Evolutionary conservation across 23 tunicate species (phyloP), one percentile per base, ranked within the genome.

Genomic region (Oikopleura vanhoeffeni): DNA sequence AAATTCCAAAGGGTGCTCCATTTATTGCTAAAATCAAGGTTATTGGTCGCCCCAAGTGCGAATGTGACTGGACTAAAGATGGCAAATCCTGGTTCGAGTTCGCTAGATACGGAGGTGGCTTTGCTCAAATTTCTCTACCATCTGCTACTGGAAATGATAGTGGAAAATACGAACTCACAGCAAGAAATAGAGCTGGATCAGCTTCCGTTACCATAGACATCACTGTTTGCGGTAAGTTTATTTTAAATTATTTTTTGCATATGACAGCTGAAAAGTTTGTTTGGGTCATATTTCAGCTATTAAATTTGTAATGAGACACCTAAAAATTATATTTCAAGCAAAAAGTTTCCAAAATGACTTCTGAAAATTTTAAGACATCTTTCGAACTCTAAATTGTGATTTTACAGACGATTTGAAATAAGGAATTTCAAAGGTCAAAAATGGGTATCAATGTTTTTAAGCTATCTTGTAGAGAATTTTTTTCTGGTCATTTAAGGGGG

Each of bases 41-140:
- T 30, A 57, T 41, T 41, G 99, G 99, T 13, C 87, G 90, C 35
- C 99, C 99, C 0, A 88, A 85, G 76, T 94, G 96, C 0, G 88
- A 87, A 41, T 60, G 89, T 2, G 83, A 84, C 27, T 95, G 99
- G 99, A 40, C 76, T 40, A 91, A 88, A 76, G 89, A 86, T 67
- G 90, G 87, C 34, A 75, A 88, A 49, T 84, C 77, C 35, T 71
- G 79, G 79, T 71, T 28, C 38, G 79, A 71, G 35, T 30, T 18
- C 32, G 79, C 79, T 71, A 33, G 79, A 24, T 71, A 71, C 32
- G 79, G 79, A 2, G 79, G 79, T 30, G 79, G 79, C 2, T 71
- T 71, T 30, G 79, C 79, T 71, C 27, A 71, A 18, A 71, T 71
- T 71, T 28, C 79, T 30, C 36, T 71, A 2, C 79, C 79, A 18